These are phyloP conservation scores for Poecile montanus DNA, from an alignment of 2,797 vertebrate species.

Conservation along the genomic window DNA sequence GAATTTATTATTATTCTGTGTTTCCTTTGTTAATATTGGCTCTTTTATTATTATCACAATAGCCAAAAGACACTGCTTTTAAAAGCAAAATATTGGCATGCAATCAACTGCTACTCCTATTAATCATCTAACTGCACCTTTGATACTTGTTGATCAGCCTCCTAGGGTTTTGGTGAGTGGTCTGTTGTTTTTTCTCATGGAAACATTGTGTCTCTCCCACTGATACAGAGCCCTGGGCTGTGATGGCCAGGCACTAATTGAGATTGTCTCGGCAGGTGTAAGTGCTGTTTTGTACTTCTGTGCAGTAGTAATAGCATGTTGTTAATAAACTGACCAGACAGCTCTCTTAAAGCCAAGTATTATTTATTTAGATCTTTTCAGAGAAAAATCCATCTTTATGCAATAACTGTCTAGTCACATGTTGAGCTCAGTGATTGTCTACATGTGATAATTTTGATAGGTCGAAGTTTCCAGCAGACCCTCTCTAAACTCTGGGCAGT, in stretches of 20 bases:
- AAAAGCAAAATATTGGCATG: neutral
- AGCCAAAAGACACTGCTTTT: neutral
- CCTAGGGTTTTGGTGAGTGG: neutral
- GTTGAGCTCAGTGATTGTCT: neutral
- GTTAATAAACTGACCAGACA: conserved; percentile 19
- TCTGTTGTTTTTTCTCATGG: neutral
- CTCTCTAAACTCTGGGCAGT: neutral
- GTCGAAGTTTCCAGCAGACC: neutral
- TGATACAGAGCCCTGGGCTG: neutral
- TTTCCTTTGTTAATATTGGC: neutral
- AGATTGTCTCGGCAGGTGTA: neutral
- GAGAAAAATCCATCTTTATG: conserved; percentile 24
- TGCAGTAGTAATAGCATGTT: neutral
- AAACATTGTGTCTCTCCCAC: neutral
- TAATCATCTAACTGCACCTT: neutral
- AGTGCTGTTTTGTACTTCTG: neutral
- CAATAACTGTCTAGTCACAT: neutral
- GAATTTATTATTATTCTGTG: neutral
- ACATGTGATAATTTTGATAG: neutral
- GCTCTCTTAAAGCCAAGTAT: neutral
- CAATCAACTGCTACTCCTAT: neutral
- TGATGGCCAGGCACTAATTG: neutral
- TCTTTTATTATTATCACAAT: neutral
- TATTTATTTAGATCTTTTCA: conserved; percentile 14
- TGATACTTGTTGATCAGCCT: neutral